Conservation (phyloP, 2,113 vertebrate genomes). For the Sterrhoptilus dennistouni region DNA sequence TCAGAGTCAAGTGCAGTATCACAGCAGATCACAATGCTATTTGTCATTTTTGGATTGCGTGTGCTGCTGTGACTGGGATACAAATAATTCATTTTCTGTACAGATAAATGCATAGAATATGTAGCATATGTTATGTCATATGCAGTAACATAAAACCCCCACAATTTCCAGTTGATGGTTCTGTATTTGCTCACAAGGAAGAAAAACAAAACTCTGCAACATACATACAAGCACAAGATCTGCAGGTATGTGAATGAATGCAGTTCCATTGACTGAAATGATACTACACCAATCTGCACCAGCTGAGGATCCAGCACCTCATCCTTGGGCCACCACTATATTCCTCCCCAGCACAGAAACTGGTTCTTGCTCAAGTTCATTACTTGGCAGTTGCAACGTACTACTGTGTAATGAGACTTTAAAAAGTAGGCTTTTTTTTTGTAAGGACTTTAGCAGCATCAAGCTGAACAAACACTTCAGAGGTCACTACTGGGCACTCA, state of each 20-base stretch:
- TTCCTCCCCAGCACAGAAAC: not conserved
- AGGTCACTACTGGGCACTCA: not conserved
- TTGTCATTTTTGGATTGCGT: not conserved
- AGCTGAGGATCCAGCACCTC: not conserved
- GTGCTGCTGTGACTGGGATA: not conserved
- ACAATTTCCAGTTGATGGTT: not conserved
- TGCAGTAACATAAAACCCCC: not conserved
- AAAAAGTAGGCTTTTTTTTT: not conserved
- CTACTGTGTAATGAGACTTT: not conserved
- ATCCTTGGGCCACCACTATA: not conserved
- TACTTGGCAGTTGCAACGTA: not conserved
- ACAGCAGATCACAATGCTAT: not conserved
- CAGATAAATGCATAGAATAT: not conserved
- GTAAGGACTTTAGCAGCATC: not conserved
- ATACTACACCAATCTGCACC: not conserved
- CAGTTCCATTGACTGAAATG: not conserved
- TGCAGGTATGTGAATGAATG: not conserved
- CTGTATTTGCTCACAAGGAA: not conserved
- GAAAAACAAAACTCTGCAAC: not conserved
- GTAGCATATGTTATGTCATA: not conserved
- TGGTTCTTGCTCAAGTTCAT: not conserved
- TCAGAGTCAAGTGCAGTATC: not conserved
- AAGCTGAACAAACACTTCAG: constrained; percentile 27
- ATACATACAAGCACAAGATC: not conserved
- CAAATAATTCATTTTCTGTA: not conserved